A percentile compares a stretch with the other conserved stretches of the same genome.
These are phyloP conservation scores for Habropoda laboriosa DNA, from an alignment of 1,140 invertebrate species.

Conservation along the genomic window DNA sequence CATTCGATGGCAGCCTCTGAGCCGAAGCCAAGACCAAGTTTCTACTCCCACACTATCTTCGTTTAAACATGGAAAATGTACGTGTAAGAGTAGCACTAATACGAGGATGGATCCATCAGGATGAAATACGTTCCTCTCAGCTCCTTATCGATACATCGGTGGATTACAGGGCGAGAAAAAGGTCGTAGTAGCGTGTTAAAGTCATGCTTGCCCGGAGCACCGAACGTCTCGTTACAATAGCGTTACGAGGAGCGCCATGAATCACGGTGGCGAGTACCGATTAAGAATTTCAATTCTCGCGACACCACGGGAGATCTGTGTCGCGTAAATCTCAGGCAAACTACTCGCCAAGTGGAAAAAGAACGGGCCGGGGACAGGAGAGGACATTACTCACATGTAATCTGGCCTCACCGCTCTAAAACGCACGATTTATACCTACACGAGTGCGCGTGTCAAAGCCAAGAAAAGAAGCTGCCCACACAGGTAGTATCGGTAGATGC, in stretches of 20 bases:
- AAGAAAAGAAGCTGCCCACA: constrained; percentile 30
- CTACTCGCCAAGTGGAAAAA: constrained; percentile 23
- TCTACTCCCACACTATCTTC: too few relatives aligned
- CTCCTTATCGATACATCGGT: background rate
- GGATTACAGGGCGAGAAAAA: too few relatives aligned
- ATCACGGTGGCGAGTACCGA: constrained; percentile 35
- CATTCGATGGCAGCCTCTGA: too few relatives aligned
- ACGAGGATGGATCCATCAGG: background rate
- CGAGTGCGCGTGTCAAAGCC: constrained; percentile 31
- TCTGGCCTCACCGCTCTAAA: constrained; percentile 36
- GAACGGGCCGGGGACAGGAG: background rate
- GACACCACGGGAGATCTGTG: constrained; percentile 43
- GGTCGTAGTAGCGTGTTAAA: background rate
- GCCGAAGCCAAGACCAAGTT: too few relatives aligned
- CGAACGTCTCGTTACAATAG: constrained; percentile 12
- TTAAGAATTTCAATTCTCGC: constrained; percentile 49
- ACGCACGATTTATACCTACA: constrained; percentile 33
- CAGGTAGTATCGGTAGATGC: constrained; percentile 26
- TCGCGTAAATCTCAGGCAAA: constrained; percentile 47
- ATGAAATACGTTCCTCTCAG: background rate
- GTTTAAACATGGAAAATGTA: too few relatives aligned
- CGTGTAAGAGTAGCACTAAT: too few relatives aligned
- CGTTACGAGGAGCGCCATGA: background rate
- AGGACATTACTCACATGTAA: constrained; percentile 39
- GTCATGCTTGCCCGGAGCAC: background rate